Base-by-base conservation (phyloP, 2,888 invertebrate genomes). In the Dioctria linearis region DNA sequence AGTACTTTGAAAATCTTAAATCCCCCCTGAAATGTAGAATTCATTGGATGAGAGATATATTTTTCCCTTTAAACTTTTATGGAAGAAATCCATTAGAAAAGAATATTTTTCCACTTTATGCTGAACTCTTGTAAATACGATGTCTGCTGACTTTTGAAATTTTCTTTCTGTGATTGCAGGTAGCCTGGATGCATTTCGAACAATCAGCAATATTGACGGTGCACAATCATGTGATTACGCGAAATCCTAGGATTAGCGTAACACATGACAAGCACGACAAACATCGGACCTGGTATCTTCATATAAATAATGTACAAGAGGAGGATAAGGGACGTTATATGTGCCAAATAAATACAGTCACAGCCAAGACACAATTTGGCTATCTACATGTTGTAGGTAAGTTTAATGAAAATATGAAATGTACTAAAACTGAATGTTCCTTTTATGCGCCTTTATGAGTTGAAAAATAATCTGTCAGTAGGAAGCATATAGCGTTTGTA, bases 151-250 rank as follows among this genome's bases (percentile, higher is more conserved):
- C 49, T 59, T 76, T 57, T 76, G 46, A 63, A 49, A 49, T 76
- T 63, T 25, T 63, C 11, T 80, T 65, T 83, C 83, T 84, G 84
- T 86, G 82, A 83, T 90, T 90, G 49, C 90, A 97, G 97, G 96
- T 97, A 82, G 97, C 97, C 83, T 97, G 97, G 97, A 97, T 97
- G 94, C 95, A 97, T 89, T 96, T 95, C 89, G 97, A 97, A 88
- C 96, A 96, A 90, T 96, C 96, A 59, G 96, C 97, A 51, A 97
- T 97, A 86, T 90, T 97, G 87, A 96, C 97, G 54, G 96, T 97
- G 75, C 96, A 97, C 90, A 96, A 95, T 90, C 96, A 97, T 90
- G 97, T 97, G 87, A 97, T 97, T 88, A 97, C 97, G 78, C 92
- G 96, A 84, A 97, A 97, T 91, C 96, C 96, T 4, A 92, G 96